phyloP scores from a whole-genome alignment of 2,888 invertebrate species.

The Brachyptera risi region DNA sequence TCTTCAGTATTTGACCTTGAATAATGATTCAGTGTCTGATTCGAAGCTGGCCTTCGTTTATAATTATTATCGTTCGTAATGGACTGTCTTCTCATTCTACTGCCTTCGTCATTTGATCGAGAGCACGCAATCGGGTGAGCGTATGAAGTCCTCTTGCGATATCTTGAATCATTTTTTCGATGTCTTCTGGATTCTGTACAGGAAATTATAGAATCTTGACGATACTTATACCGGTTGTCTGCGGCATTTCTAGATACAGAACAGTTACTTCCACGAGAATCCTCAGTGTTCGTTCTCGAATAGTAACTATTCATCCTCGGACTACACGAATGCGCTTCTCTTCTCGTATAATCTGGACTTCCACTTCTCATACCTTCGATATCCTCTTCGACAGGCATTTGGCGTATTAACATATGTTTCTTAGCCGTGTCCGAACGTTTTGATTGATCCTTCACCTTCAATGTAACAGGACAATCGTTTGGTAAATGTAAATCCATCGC shows the following conservation, averaged over 20 bases:
- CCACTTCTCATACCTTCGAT: slow-evolving; percentile 39
- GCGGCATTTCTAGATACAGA: slow-evolving; percentile 13
- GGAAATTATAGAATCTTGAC: not conserved
- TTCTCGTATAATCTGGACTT: slow-evolving; percentile 8
- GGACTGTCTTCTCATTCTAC: not conserved
- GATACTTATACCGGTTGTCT: slow-evolving; percentile 15
- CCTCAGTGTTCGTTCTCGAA: slow-evolving; percentile 13
- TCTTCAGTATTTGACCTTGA: slow-evolving; percentile 24
- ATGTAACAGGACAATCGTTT: slow-evolving; percentile 56
- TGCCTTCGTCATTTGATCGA: slow-evolving; percentile 22
- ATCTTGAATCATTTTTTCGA: not conserved
- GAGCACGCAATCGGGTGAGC: slow-evolving; percentile 16
- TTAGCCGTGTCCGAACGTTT: slow-evolving; percentile 63
- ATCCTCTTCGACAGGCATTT: slow-evolving; percentile 70
- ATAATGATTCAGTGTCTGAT: slow-evolving; percentile 16
- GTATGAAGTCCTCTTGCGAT: slow-evolving; percentile 4
- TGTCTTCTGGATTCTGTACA: not conserved
- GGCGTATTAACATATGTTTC: slow-evolving; percentile 69
- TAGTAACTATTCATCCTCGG: slow-evolving; percentile 19
- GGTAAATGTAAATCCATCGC: slow-evolving; percentile 69
- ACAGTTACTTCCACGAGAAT: not conserved
- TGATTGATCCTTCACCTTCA: slow-evolving; percentile 51
- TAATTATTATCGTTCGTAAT: slow-evolving; percentile 16
- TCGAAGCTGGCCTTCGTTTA: slow-evolving; percentile 8
- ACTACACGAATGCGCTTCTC: slow-evolving; percentile 27